Conservation (phyloP, 2,113 vertebrate species). For the Scytalopus superciliaris region DNA sequence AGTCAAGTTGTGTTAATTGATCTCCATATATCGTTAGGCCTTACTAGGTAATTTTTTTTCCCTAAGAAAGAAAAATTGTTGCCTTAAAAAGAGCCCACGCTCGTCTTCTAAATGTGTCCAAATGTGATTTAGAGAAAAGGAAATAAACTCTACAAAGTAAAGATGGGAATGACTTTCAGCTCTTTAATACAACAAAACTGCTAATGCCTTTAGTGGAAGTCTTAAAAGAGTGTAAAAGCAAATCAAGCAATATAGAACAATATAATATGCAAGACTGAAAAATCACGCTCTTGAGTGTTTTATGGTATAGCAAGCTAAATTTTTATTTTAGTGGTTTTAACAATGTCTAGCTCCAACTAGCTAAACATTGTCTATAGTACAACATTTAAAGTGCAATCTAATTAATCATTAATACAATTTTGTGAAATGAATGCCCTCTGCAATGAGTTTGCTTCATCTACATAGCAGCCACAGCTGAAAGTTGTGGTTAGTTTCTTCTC, state of each 20-base stretch:
- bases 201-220: background rate
- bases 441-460: constrained; percentile 12
- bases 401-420: constrained; percentile 55
- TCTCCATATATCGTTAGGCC: background rate
- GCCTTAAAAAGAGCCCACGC: background rate
- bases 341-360: background rate
- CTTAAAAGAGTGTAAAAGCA: background rate
- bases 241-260: background rate
- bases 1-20: background rate
- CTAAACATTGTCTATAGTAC: constrained; percentile 29
- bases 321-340: constrained; percentile 38
- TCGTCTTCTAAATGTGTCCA: background rate
- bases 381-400: constrained; percentile 41
- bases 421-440: constrained; percentile 25
- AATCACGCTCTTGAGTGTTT: background rate
- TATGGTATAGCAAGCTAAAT: background rate
- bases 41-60: background rate
- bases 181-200: background rate
- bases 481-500: constrained; percentile 7
- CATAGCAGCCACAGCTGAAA: constrained; percentile 6
- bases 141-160: background rate
- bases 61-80: background rate
- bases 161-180: background rate
- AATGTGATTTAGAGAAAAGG: background rate
- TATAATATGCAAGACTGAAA: constrained; percentile 24